These are phyloP conservation scores for Frankliniella intonsa DNA, from an alignment of 2,888 invertebrate genomes.

Conservation along the genomic window DNA sequence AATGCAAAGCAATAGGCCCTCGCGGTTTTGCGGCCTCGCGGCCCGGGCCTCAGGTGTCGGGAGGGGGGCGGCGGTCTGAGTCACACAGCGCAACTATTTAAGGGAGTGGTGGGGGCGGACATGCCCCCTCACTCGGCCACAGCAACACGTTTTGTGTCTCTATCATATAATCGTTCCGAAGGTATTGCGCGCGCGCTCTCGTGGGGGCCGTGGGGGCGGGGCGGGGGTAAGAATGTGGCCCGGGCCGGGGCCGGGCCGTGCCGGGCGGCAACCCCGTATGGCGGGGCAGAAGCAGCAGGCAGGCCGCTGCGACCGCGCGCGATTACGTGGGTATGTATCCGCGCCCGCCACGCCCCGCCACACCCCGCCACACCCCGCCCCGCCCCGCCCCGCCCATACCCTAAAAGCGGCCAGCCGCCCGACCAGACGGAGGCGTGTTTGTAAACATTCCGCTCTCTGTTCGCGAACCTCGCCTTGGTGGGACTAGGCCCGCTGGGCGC, in stretches of 20 bases:
- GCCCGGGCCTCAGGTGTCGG: slow-evolving; percentile 28
- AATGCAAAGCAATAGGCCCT: slow-evolving; percentile 33
- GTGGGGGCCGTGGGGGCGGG: not conserved
- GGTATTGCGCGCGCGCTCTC: too few relatives aligned
- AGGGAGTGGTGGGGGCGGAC: not conserved
- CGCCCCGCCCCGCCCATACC: not conserved
- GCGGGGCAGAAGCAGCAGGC: slow-evolving; percentile 33
- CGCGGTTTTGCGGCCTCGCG: slow-evolving; percentile 38
- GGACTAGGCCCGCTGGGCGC: not conserved
- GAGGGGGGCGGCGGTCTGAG: not conserved
- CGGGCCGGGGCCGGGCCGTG: slow-evolving; percentile 30
- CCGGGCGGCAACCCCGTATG: not conserved
- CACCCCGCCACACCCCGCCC: slow-evolving; percentile 4
- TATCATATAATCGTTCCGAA: not conserved
- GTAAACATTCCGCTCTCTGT: not conserved
- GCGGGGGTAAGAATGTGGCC: slow-evolving; percentile 27
- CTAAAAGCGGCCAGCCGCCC: not conserved
- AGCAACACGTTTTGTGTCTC: not conserved
- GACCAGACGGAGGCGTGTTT: slow-evolving; percentile 43
- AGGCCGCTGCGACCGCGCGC: not conserved
- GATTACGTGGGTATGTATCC: not conserved
- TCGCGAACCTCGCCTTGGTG: not conserved
- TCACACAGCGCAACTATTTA: not conserved
- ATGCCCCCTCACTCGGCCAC: too few relatives aligned
- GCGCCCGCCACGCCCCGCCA: not conserved